Base-by-base conservation (phyloP, 2,888 invertebrate species). In the Yponomeuta plumbellus region DNA sequence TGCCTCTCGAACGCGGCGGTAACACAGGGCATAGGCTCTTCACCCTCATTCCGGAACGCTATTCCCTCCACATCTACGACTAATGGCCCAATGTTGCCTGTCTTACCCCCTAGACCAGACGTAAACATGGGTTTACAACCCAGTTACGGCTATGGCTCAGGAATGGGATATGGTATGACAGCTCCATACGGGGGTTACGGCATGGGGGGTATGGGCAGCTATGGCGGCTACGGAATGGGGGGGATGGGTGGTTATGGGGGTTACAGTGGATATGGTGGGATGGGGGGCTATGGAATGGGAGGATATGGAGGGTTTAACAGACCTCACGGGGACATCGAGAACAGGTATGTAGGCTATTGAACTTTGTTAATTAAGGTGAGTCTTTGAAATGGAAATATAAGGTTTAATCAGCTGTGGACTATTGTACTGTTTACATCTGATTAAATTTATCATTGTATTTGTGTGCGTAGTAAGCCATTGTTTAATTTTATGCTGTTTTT, bases 291-390 rank as follows among this genome's bases (percentile, higher is more conserved):
- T 74, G 78, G 77, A 4, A 64, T 64, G 64, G 64, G 77, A 6
- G 75, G 80, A 0, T 88, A 86, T 72, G 88, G 88, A 17, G 85
- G 89, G 64, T 92, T 84, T 67, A 91, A 89, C 70, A 78, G 84
- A 71, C 80, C 86, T 84, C 87, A 91, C 79, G 92, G 92, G 69
- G 94, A 94, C 77, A 88, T 92, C 68, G 95, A 94, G 84, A 93
- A 92, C 81, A 92, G 94, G 92, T 94, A 77, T 71, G 73, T 71
- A 61, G 21, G 34, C 23, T 11, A 61, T 44, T 58, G 52, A 8
- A 17, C 44, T 52, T 17, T 44, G 11, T 11, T 44, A 11, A 1
- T 52, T 52, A 17, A 4, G 13, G 44, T 52, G 34, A 8, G 6
- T 34, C 8, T 34, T 34, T 34, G 34, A 34, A 34, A 52, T 52